These are phyloP conservation scores for Operophtera brumata DNA, from an alignment of 2,888 invertebrate genomes.

Conservation along the genomic window DNA sequence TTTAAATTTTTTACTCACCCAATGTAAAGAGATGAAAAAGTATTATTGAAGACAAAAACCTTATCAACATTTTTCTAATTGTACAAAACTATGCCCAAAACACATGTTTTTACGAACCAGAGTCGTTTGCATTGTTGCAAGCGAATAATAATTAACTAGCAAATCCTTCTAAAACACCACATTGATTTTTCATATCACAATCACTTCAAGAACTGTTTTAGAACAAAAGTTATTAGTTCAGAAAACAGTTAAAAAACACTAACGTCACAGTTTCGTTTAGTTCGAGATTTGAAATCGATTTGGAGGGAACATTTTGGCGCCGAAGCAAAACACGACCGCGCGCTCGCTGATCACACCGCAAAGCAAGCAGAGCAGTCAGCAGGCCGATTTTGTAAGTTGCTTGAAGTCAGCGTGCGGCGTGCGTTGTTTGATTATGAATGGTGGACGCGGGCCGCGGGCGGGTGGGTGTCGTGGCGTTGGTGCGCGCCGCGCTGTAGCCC, in stretches of 20 bases:
- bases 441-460: too few relatives aligned
- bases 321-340: slow-evolving; percentile 46
- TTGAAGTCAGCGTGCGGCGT: background rate
- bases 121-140: slow-evolving; percentile 68
- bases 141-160: slow-evolving; percentile 39
- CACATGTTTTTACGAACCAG: slow-evolving; percentile 56
- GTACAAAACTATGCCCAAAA: slow-evolving; percentile 58
- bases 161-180: slow-evolving; percentile 49
- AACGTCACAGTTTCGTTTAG: slow-evolving; percentile 25
- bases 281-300: slow-evolving; percentile 42
- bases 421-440: too few relatives aligned
- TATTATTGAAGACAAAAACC: slow-evolving; percentile 61
- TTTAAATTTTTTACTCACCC: slow-evolving; percentile 50
- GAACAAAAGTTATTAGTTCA: slow-evolving; percentile 40
- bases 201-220: slow-evolving; percentile 54
- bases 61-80: slow-evolving; percentile 71
- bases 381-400: background rate
- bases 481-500: too few relatives aligned
- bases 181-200: slow-evolving; percentile 43
- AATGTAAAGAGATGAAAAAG: slow-evolving; percentile 56
- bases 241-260: slow-evolving; percentile 47
- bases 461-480: too few relatives aligned
- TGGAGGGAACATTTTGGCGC: slow-evolving; percentile 53
- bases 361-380: slow-evolving; percentile 38
- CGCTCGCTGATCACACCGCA: slow-evolving; percentile 36